These are phyloP conservation scores for Trichonephila inaurata DNA, from an alignment of 1,140 invertebrate genomes.

Conservation along the genomic window DNA sequence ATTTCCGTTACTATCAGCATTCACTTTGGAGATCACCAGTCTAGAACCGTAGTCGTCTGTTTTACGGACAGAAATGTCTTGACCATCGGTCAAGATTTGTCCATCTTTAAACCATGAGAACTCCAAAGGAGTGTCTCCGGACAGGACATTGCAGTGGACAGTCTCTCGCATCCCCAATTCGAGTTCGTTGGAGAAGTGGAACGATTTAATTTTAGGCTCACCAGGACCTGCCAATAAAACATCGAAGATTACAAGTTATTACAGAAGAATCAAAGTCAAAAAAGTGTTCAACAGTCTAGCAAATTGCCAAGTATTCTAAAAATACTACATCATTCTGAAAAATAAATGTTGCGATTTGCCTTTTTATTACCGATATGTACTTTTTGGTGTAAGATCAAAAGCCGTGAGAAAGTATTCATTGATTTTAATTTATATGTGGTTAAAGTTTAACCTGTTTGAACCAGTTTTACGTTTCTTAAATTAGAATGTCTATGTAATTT, in stretches of 20 bases:
- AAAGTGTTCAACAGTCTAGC: neutral
- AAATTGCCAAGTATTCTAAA: neutral
- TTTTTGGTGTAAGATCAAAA: no score
- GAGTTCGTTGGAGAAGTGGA: conserved; percentile 25
- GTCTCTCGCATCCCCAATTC: conserved; percentile 83
- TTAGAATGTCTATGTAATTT: no score
- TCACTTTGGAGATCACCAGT: conserved; percentile 6
- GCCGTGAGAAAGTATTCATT: no score
- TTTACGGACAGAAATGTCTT: neutral
- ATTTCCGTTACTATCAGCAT: conserved; percentile 76
- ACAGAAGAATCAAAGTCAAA: neutral
- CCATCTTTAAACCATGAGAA: conserved; percentile 77
- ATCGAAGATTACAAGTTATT: neutral
- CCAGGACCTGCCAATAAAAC: conserved; percentile 76
- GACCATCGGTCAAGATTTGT: neutral
- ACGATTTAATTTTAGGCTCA: conserved; percentile 82
- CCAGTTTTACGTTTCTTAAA: no score
- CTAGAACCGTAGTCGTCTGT: conserved; percentile 14
- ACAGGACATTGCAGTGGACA: conserved; percentile 81
- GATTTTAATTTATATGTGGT: no score
- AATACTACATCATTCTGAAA: neutral
- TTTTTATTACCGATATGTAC: neutral
- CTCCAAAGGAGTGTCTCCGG: conserved; percentile 77
- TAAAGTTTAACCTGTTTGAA: no score
- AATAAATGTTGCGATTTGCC: neutral